Conservation (phyloP, 2,113 vertebrate species). For the Odobenus rosmarus region DNA sequence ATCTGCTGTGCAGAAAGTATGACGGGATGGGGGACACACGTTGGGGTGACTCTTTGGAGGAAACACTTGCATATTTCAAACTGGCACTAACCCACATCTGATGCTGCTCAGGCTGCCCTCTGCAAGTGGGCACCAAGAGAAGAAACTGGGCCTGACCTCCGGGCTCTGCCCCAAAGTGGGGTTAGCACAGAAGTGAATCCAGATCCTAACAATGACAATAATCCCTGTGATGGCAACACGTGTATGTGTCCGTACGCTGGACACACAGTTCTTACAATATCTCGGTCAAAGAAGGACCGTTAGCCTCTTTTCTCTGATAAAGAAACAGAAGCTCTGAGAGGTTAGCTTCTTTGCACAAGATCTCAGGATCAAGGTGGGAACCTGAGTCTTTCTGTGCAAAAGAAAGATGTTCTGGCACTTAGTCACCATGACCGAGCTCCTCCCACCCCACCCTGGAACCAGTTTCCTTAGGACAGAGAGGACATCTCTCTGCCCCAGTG, state of each 20-base stretch:
- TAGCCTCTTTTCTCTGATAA: not conserved
- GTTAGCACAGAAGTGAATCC: not conserved
- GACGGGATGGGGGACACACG: not conserved
- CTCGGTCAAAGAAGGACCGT: fast-evolving
- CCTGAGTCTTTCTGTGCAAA: too few relatives aligned
- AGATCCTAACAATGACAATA: not conserved
- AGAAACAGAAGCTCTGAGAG: not conserved
- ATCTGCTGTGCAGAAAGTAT: not conserved
- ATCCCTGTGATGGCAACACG: fast-evolving
- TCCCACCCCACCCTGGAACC: too few relatives aligned
- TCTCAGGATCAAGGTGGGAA: not conserved
- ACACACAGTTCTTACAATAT: fast-evolving
- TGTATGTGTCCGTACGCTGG: fast-evolving
- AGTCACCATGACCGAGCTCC: not conserved
- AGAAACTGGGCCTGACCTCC: too few relatives aligned
- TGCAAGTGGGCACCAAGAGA: fast-evolving
- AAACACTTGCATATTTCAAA: not conserved
- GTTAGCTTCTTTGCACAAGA: too few relatives aligned
- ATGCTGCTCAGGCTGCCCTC: not conserved
- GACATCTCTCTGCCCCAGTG: not conserved
- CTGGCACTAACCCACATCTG: too few relatives aligned
- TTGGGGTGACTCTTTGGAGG: not conserved
- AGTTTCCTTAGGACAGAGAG: not conserved
- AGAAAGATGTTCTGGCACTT: not conserved
- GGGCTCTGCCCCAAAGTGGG: not conserved